Evolutionary conservation across 1,140 invertebrate species (phyloP).

Genomic region (Diabrotica undecimpunctata): DNA sequence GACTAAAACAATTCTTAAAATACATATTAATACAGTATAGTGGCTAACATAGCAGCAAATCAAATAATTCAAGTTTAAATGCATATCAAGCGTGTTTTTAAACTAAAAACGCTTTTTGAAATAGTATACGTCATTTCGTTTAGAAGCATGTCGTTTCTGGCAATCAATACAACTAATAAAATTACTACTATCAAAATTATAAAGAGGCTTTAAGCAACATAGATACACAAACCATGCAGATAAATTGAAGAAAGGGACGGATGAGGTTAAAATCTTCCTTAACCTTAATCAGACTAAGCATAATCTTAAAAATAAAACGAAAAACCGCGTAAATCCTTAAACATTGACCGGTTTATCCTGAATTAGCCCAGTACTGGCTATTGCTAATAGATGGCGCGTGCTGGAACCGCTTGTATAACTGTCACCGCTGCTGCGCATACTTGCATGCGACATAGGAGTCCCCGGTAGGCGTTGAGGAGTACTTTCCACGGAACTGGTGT

Average conservation of each 20-base stretch:
- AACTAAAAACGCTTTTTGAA: no score
- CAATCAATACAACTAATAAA: neutral
- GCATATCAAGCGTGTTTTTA: no score
- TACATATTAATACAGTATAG: no score
- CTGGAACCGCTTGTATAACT: slow-evolving; percentile 71
- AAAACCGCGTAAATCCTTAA: neutral
- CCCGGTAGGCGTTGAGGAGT: slow-evolving; percentile 49
- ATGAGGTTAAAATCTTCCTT: neutral
- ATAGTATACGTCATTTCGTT: no score
- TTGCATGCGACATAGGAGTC: slow-evolving; percentile 62
- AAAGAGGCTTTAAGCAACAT: neutral
- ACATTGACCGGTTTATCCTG: slow-evolving; percentile 13
- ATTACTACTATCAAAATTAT: neutral
- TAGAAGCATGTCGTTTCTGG: neutral
- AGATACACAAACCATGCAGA: neutral
- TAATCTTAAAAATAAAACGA: no score
- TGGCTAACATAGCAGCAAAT: no score
- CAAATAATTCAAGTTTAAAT: no score
- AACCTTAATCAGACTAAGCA: no score
- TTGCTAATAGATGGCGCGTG: slow-evolving; percentile 61
- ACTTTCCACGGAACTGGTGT: slow-evolving; percentile 40
- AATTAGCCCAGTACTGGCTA: slow-evolving; percentile 22
- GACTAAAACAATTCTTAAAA: no score
- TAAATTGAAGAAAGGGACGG: neutral
- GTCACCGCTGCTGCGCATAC: slow-evolving; percentile 64